Conservation (phyloP, 2,888 invertebrate genomes). For the Drosophila cognata region DNA sequence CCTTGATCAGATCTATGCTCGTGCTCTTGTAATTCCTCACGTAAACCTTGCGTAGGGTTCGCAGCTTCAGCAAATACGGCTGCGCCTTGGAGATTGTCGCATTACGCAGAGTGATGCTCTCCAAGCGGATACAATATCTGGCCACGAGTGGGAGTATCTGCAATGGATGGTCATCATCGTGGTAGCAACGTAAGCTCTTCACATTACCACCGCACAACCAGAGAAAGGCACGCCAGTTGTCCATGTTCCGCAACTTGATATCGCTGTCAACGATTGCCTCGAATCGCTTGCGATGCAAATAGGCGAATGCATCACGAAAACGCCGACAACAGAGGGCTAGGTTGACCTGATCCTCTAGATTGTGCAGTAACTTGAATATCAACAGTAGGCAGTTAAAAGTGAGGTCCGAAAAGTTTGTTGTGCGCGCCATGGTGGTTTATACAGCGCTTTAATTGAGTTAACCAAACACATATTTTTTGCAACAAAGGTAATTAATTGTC, state of each 20-base stretch:
- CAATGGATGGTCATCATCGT: conserved; percentile 65
- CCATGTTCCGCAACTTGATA: conserved; percentile 52
- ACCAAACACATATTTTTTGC: conserved; percentile 48
- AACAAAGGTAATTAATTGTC: conserved; percentile 46
- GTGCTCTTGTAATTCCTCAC: conserved; percentile 68
- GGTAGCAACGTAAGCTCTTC: conserved; percentile 50
- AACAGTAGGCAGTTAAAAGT: conserved; percentile 58
- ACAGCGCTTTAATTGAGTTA: conserved; percentile 30
- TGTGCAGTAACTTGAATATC: conserved; percentile 54
- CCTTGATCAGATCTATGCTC: conserved; percentile 56
- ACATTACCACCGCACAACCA: conserved; percentile 65
- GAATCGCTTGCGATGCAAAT: conserved; percentile 53
- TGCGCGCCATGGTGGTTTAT: conserved; percentile 62
- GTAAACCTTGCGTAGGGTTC: conserved; percentile 49
- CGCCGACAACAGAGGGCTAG: conserved; percentile 62
- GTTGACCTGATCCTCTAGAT: conserved; percentile 65
- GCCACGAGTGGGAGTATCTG: conserved; percentile 58
- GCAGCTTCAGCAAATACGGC: conserved; percentile 46
- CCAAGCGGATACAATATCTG: conserved; percentile 53
- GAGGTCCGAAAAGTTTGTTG: conserved; percentile 62
- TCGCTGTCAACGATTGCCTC: conserved; percentile 58
- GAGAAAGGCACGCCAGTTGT: conserved; percentile 65
- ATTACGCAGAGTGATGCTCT: conserved; percentile 58
- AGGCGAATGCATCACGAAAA: conserved; percentile 66
- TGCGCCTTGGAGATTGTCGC: conserved; percentile 55